Evolutionary conservation across 2,888 invertebrate genomes (phyloP).

Genomic region (Romanomermis culicivorax): DNA sequence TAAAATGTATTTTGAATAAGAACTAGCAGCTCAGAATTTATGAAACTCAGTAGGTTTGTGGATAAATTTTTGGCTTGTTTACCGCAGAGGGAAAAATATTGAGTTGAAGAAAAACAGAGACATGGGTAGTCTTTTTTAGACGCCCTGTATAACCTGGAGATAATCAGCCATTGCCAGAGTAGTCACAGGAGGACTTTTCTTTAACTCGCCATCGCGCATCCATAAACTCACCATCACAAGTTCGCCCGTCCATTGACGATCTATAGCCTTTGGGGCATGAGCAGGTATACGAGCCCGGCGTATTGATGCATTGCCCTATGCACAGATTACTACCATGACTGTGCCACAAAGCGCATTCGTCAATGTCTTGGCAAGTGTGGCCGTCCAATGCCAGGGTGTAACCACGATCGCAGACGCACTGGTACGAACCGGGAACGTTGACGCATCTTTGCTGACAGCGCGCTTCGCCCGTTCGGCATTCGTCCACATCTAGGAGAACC

Average conservation of each 20-base stretch:
- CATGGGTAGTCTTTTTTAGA: no score
- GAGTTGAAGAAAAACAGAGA: no score
- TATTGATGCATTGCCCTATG: constrained; percentile 28
- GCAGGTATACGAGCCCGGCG: constrained; percentile 24
- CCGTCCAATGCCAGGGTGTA: constrained; percentile 53
- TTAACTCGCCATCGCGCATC: no score
- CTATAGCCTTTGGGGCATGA: constrained; percentile 25
- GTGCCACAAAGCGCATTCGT: constrained; percentile 57
- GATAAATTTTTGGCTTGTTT: no score
- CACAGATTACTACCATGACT: constrained; percentile 27
- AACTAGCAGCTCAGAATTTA: no score
- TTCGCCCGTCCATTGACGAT: constrained; percentile 21
- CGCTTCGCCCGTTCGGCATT: constrained; percentile 36
- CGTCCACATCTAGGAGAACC: constrained; percentile 43
- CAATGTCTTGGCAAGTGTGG: constrained; percentile 46
- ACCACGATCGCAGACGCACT: constrained; percentile 64
- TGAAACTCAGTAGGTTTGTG: no score
- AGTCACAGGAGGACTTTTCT: no score
- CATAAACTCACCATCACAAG: constrained; percentile 48
- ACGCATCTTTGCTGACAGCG: constrained; percentile 68
- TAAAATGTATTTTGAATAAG: no score
- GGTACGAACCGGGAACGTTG: constrained; percentile 70
- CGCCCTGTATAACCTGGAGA: no score
- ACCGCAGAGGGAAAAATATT: no score
- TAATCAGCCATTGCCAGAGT: no score